Evolutionary conservation across 2,113 vertebrate genomes (phyloP).

Genomic region (Urocolius indicus): DNA sequence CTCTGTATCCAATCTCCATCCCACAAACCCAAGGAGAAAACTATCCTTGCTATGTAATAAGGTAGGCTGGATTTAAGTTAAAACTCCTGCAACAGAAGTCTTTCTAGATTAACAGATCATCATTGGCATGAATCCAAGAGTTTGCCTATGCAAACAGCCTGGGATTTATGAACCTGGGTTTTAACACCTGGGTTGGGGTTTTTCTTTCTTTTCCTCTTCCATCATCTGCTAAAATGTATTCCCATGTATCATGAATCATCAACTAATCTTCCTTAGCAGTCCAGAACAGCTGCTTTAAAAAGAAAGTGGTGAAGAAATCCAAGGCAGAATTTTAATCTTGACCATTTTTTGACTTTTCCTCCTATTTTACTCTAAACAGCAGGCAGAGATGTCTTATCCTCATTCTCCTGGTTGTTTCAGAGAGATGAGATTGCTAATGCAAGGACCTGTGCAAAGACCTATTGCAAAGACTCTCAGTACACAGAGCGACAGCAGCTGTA

Average conservation of each 20-base stretch:
- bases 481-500: background rate
- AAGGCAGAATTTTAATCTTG: background rate
- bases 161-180: background rate
- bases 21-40: background rate
- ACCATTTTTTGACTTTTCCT: background rate
- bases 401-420: background rate
- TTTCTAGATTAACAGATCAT: background rate
- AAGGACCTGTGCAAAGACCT: too few relatives aligned
- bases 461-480: background rate
- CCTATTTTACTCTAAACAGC: background rate
- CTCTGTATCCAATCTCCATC: background rate
- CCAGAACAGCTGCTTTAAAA: background rate
- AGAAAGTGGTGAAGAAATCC: background rate
- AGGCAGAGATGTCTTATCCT: background rate
- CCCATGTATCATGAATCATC: background rate
- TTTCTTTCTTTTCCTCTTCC: background rate
- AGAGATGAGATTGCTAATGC: background rate
- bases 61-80: background rate
- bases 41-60: fast-evolving
- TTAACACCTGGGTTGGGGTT: background rate
- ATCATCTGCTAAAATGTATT: background rate
- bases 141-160: background rate
- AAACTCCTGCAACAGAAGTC: background rate
- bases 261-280: background rate
- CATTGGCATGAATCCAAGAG: fast-evolving